A percentile compares a stretch with the other conserved stretches of the same genome.
Conservation (phyloP, 2,888 invertebrate genomes). For the Drosophila emarginata region DNA sequence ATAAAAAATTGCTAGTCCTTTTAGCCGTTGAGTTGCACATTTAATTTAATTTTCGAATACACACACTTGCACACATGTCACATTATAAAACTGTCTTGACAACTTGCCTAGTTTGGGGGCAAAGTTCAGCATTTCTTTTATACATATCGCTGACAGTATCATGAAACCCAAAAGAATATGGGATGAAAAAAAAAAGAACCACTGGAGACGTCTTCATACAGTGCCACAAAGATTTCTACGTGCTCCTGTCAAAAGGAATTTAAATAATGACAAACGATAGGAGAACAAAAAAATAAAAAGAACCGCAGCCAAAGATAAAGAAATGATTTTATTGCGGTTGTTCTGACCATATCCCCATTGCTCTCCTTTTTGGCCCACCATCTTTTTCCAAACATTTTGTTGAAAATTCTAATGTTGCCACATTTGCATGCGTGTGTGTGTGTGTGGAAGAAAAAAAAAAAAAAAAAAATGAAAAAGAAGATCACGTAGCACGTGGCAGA, state of each 20-base stretch:
- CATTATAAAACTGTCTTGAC: conserved; percentile 52
- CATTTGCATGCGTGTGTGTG: conserved; percentile 64
- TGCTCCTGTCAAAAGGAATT: conserved; percentile 78
- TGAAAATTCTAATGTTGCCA: conserved; percentile 81
- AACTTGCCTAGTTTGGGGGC: conserved; percentile 35
- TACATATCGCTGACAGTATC: conserved; percentile 26
- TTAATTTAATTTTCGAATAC: conserved; percentile 76
- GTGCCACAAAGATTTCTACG: conserved; percentile 54
- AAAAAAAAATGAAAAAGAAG: conserved; percentile 31
- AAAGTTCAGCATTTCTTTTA: conserved; percentile 4
- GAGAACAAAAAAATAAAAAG: conserved; percentile 61
- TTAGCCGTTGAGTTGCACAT: conserved; percentile 72
- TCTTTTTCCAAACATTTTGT: conserved; percentile 35
- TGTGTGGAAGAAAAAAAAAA: not conserved
- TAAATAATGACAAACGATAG: conserved; percentile 81
- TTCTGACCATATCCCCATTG: conserved; percentile 18
- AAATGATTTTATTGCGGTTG: conserved; percentile 72
- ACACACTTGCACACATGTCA: conserved; percentile 26
- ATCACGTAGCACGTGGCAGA: conserved; percentile 76
- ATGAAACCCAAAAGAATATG: not conserved
- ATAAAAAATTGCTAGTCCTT: conserved; percentile 11
- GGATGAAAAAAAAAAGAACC: not conserved
- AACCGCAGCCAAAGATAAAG: conserved; percentile 35
- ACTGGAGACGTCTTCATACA: conserved; percentile 69
- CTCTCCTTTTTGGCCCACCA: not conserved